Conservation (phyloP, 2,888 invertebrate species). For the Eilema caniola region DNA sequence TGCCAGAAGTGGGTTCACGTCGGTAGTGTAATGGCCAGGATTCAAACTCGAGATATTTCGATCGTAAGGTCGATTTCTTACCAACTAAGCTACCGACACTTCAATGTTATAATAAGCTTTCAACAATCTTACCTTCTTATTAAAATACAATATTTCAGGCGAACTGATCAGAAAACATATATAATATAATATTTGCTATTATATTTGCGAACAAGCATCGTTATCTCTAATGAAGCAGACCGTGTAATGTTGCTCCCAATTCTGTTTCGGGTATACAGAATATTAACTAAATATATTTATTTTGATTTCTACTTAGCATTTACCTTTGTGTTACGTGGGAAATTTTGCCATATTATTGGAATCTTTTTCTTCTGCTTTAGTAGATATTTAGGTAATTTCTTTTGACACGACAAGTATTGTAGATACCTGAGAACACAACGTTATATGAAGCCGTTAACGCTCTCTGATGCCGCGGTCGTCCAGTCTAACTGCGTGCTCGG, state of each 20-base stretch:
- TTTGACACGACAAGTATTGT: too few species aligned
- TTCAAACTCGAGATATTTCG: too few species aligned
- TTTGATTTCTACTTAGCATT: not conserved
- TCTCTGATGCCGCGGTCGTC: too few species aligned
- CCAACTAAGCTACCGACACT: too few species aligned
- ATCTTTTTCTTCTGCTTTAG: too few species aligned
- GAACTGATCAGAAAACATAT: not conserved
- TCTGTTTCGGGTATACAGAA: not conserved
- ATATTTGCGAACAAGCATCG: conserved; percentile 18
- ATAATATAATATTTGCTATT: conserved; percentile 9
- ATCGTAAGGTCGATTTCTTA: too few species aligned
- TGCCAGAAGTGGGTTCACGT: too few species aligned
- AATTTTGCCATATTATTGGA: not conserved
- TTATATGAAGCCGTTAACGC: too few species aligned
- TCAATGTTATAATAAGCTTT: not conserved
- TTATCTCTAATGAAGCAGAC: conserved; percentile 19
- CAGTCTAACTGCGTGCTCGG: too few species aligned
- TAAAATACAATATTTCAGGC: not conserved
- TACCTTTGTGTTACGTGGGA: not conserved
- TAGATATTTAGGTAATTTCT: not conserved
- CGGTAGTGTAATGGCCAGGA: too few species aligned
- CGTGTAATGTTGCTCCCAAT: conserved; percentile 1
- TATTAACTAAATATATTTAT: not conserved
- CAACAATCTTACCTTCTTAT: not conserved
- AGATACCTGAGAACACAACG: too few species aligned